phyloP scores from a whole-genome alignment of 1,140 invertebrate genomes.

The Brachionus sp. region DNA sequence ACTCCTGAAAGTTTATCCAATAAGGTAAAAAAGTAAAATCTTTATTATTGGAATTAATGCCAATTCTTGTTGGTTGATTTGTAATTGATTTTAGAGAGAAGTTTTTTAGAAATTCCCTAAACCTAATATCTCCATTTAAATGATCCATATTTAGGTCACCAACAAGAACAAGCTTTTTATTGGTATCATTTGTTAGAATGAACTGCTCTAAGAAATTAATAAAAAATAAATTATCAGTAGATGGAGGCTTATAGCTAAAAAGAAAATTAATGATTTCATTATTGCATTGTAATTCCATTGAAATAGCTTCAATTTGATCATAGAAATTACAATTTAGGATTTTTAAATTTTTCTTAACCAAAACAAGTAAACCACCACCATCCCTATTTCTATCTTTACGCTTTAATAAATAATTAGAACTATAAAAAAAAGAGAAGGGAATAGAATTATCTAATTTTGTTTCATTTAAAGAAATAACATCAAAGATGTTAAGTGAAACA shows the following conservation, averaged over 20 bases:
- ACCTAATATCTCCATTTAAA: not conserved
- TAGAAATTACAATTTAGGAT: not conserved
- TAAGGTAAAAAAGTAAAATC: not conserved
- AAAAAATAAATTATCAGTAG: not conserved
- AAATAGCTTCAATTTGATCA: not conserved
- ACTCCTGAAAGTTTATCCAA: not conserved
- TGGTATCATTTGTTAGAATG: not conserved
- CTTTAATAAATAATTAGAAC: not conserved
- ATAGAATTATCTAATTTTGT: not conserved
- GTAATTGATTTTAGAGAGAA: not conserved
- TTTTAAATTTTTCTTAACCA: not conserved
- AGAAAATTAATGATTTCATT: not conserved
- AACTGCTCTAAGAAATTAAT: not conserved
- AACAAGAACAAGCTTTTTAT: not conserved
- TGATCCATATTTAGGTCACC: conserved; percentile 1
- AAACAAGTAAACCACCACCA: not conserved
- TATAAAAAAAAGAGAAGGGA: not conserved
- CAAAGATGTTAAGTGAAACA: not conserved
- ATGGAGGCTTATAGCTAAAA: not conserved
- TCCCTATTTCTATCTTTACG: not conserved
- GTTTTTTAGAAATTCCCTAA: not conserved
- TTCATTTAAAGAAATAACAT: not conserved
- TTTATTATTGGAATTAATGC: not conserved
- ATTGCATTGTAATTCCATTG: not conserved
- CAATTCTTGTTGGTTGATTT: not conserved